phyloP scores from a whole-genome alignment of 2,797 vertebrate genomes.

The Neoniphon sammara region DNA sequence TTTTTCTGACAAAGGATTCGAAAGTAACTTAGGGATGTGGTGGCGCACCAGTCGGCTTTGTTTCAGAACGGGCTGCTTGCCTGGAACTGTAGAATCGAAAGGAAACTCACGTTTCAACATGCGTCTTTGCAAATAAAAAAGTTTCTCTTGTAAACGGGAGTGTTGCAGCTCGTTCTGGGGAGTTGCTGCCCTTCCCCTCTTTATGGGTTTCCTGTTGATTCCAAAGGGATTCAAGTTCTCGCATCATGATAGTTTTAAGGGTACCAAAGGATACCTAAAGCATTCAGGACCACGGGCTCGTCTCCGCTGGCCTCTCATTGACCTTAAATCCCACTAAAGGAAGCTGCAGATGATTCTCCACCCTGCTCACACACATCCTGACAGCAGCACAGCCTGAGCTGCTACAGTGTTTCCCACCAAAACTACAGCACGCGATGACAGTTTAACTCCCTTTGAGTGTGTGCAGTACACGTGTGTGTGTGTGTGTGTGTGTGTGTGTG shows the following conservation, averaged over 20 bases:
- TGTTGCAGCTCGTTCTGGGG: too few relatives aligned
- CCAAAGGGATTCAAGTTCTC: constrained; percentile 2
- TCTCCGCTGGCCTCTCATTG: constrained; percentile 2
- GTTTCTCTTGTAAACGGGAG: too few relatives aligned
- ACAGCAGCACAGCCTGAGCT: constrained; percentile 20
- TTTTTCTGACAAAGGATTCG: too few relatives aligned
- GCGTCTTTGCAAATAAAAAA: too few relatives aligned
- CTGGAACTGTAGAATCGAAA: too few relatives aligned
- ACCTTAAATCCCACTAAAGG: constrained; percentile 29
- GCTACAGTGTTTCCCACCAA: constrained; percentile 10
- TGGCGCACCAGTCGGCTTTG: too few relatives aligned
- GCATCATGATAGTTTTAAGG: neutral
- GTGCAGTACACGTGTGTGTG: neutral
- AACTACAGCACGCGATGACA: constrained; percentile 46
- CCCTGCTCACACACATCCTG: constrained; percentile 37
- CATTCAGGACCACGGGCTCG: neutral
- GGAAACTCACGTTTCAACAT: too few relatives aligned
- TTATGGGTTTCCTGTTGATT: too few relatives aligned
- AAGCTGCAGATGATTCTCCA: constrained; percentile 27
- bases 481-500: constrained; percentile 4
- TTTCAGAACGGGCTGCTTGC: too few relatives aligned
- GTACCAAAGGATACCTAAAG: neutral
- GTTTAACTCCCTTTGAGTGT: constrained; percentile 5
- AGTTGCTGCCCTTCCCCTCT: too few relatives aligned
- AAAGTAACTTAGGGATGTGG: too few relatives aligned